Percentiles rank a stretch among this genome's conserved stretches.
Conservation (phyloP, 2,113 vertebrate genomes). For the Apodemus sylvaticus region DNA sequence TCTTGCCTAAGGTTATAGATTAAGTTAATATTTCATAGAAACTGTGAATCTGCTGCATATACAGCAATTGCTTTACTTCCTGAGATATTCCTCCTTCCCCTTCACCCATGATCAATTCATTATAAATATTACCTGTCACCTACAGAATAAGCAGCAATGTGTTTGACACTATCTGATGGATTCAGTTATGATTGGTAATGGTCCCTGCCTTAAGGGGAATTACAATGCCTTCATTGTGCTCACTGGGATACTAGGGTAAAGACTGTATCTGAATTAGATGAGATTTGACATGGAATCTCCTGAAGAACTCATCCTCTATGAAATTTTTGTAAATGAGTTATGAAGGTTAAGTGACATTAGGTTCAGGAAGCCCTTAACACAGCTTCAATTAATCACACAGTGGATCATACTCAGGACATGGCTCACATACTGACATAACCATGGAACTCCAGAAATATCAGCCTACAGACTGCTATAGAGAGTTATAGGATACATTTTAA, state of each 20-base stretch:
- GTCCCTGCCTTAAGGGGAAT: constrained; percentile 26
- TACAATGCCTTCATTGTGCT: not conserved
- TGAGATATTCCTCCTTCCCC: not conserved
- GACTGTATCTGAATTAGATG: constrained; percentile 54
- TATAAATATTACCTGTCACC: not conserved
- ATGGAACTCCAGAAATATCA: not conserved
- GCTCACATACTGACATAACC: not conserved
- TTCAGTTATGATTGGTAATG: constrained; percentile 3
- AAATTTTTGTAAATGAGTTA: not conserved
- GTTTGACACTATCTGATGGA: not conserved
- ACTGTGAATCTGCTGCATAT: not conserved
- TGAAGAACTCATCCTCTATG: constrained; percentile 32
- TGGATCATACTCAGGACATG: not conserved
- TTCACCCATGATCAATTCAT: not conserved
- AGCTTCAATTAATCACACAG: not conserved
- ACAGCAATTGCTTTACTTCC: not conserved
- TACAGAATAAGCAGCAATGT: not conserved
- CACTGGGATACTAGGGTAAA: not conserved
- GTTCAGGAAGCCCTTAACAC: not conserved
- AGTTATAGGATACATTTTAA: not conserved
- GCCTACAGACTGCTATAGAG: not conserved
- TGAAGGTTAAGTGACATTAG: constrained; percentile 50
- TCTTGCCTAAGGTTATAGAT: not conserved
- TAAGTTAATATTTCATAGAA: not conserved
- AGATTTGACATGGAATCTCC: constrained; percentile 28